Percentiles rank a stretch among this genome's conserved stretches.
Evolutionary conservation across 1,140 invertebrate species (phyloP).

Genomic region (Gryllus bimaculatus): DNA sequence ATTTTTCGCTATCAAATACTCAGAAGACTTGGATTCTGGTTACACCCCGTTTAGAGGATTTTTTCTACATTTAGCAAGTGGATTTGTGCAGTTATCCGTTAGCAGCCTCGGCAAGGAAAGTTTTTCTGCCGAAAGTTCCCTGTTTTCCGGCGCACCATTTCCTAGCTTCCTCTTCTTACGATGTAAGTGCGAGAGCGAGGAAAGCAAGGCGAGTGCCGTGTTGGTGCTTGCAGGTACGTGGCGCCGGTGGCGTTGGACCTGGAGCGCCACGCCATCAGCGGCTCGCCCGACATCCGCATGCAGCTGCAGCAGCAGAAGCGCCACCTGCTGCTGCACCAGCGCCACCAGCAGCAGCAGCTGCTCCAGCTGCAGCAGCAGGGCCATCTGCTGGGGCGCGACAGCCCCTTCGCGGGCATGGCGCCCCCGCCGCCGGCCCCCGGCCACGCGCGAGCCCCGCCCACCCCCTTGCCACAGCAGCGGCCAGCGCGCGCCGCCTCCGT

Average conservation of each 20-base stretch:
- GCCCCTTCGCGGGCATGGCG: neutral
- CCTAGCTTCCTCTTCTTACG: too few species aligned
- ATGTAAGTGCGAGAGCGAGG: too few species aligned
- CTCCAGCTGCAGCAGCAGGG: slow-evolving; percentile 7
- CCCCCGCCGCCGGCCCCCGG: neutral
- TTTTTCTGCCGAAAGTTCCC: too few species aligned
- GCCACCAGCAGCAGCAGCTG: neutral
- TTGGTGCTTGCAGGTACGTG: neutral
- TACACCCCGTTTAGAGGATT: too few species aligned
- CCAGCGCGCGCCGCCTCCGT: neutral
- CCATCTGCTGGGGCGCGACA: neutral
- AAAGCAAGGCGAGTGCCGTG: too few species aligned
- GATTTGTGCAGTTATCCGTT: too few species aligned
- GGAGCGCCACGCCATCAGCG: slow-evolving; percentile 8
- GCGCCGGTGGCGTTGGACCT: neutral
- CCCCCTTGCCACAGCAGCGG: neutral
- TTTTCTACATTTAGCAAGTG: too few species aligned
- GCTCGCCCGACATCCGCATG: slow-evolving; percentile 9
- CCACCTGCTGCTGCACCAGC: neutral
- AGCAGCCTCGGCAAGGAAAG: too few species aligned
- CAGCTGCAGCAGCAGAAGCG: slow-evolving; percentile 14
- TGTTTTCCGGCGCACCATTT: too few species aligned
- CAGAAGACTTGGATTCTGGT: too few species aligned
- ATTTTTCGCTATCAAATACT: too few species aligned
- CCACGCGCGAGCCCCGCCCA: neutral